Evolutionary conservation across 2,113 vertebrate species (phyloP).

Genomic region (Sylvilagus bachmani): DNA sequence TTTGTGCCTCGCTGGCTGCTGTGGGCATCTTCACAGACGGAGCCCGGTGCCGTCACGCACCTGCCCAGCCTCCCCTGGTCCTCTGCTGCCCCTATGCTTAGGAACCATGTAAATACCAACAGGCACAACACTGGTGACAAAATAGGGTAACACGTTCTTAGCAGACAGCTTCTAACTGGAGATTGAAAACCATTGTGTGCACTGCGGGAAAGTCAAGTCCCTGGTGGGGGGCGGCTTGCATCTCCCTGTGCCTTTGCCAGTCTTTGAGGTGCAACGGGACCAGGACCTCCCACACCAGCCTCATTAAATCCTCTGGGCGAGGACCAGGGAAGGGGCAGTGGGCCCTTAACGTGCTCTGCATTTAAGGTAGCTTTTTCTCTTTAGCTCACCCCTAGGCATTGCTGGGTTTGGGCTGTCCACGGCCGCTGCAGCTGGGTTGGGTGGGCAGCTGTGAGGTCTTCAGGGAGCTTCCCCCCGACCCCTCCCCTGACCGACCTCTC

Average conservation of each 20-base stretch:
- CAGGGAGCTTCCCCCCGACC: rapidly evolving
- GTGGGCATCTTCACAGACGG: neutral
- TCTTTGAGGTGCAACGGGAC: neutral
- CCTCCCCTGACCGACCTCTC: neutral
- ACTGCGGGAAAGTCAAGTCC: neutral
- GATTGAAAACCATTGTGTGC: neutral
- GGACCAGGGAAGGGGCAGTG: neutral
- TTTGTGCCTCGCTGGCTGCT: rapidly evolving
- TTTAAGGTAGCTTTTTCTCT: neutral
- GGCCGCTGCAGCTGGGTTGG: no score
- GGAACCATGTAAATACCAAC: neutral
- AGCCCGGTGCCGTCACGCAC: neutral
- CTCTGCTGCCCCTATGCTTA: rapidly evolving
- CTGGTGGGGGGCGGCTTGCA: neutral
- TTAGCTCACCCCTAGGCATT: neutral
- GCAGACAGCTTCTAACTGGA: neutral
- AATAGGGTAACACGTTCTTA: neutral
- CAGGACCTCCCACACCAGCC: neutral
- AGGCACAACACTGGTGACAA: neutral
- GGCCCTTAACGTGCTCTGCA: neutral
- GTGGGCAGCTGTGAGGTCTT: neutral
- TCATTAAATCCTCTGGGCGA: neutral
- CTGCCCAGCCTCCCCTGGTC: neutral
- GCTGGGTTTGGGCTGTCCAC: neutral
- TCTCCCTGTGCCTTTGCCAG: neutral